Conservation (phyloP, 2,797 vertebrate species). For the Amazona ochrocephala region DNA sequence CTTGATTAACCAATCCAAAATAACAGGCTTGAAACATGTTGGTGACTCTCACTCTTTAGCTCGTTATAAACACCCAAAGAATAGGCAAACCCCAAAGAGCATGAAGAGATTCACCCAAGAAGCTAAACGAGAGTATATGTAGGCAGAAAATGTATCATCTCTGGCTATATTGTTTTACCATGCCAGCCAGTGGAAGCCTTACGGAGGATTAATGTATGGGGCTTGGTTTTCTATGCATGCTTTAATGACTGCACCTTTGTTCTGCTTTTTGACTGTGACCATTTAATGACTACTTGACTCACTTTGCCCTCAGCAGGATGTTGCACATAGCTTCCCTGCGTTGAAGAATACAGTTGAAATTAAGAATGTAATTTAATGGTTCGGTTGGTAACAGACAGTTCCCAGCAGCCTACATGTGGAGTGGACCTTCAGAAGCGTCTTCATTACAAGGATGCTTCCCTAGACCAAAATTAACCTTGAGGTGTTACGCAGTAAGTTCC, state of each 20-base stretch:
- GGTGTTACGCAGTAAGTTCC: neutral
- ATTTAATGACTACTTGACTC: conserved; percentile 18
- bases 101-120: neutral
- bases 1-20: neutral
- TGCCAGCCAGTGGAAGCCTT: neutral
- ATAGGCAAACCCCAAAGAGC: neutral
- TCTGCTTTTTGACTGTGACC: neutral
- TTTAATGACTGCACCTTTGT: conserved; percentile 14
- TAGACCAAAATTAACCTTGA: neutral
- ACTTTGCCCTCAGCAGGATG: neutral
- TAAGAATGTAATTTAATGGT: neutral
- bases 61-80: neutral
- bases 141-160: neutral
- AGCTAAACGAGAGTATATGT: neutral
- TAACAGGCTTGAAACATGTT: neutral
- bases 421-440: neutral
- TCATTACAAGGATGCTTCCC: neutral
- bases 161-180: neutral
- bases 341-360: conserved; percentile 14
- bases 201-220: neutral
- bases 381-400: neutral
- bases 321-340: neutral
- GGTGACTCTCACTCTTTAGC: neutral
- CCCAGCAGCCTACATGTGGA: neutral
- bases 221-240: neutral